Base-by-base conservation (phyloP, 2,888 invertebrate genomes). In the Trachelus tabidus region DNA sequence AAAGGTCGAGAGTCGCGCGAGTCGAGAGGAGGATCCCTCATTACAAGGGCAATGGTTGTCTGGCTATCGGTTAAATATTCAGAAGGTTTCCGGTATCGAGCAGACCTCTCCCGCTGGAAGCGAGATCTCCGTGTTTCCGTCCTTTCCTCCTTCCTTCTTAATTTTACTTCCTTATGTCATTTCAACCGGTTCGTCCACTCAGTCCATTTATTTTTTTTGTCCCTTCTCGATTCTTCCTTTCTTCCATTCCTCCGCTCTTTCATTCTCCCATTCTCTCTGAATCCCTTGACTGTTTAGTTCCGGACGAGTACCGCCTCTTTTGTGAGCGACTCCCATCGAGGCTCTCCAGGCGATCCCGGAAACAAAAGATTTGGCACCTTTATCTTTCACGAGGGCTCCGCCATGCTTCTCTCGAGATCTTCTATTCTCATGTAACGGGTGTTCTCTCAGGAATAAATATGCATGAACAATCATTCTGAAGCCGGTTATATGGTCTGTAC, bases 281-380 rank as follows among this genome's bases (percentile, higher is more conserved):
- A 30, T 79, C 40, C 75, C 34, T 35, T 56, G 56, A 33, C 69
- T 12, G 40, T 40, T 40, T 40, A 76, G 31, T 40, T 40, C 33
- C 11, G 68, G 30, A 68, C 74, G 75, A 77, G 76, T 74, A 71
- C 34, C 75, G 79, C 77, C 80, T 79, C 83, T 80, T 83, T 83
- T 82, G 82, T 77, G 76, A 78, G 76, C 71, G 76, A 79, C 69
- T 78, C 79, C 79, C 33, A 73, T 34, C 69, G 35, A 77, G 73
- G 73, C 79, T 79, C 82, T 82, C 80, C 77, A 80, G 81, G 80
- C 78, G 77, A 85, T 79, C 81, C 40, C 79, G 82, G 82, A 86
- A 86, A 87, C 85, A 87, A 87, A 87, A 85, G 87, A 86, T 87
- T 87, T 81, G 83, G 81, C 84, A 85, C 81, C 83, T 86, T 85